Base-by-base conservation (phyloP, 2,113 vertebrate genomes). In the Rhegmatorhina hoffmannsi region DNA sequence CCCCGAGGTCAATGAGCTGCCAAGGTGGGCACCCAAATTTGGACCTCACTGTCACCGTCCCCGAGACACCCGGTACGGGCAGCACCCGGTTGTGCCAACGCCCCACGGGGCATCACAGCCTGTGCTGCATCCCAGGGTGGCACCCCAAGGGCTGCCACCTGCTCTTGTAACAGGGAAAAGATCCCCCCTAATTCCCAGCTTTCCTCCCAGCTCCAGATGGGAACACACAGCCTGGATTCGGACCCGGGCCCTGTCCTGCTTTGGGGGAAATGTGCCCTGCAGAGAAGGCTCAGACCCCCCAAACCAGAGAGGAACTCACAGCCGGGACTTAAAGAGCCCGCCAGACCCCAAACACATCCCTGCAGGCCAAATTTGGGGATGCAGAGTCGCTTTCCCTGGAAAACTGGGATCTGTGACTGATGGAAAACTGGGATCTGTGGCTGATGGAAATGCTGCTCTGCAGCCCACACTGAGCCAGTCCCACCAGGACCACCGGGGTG, bases 361-460 rank as follows among this genome's bases (percentile, higher is more conserved):
- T 5, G 8, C 13, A 13, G 59, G 17, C 20, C 26, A 1, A 5
- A 1, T 3, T 5, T 1, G 5, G 64, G 59, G 89, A 36, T 17
- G 6, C 4, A 0, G 17, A 20, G 10, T 6, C 1, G 1, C 4
- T 69, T 40, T 18, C 36, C 55, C 2, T 0, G 0, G 14, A 17
- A 1, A 1, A 1, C 1, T 7, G 62, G 34, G 19, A 46, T 29
- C 53, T 55, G 17, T 55, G 53, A 28, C 40, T 15, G 40, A 2
- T 0, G 0, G 13, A 18, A 1, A 1, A 1, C 1, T 11, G 60
- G 34, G 18, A 44, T 28, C 31, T 21, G 52, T 4, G 17, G 16
- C 33, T 6, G 13, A 17, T 28, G 33, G 34, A 55, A 70, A 10
- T 1, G 0, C 5, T 3, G 13, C 47, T 52, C 34, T 2, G 13